Conservation (phyloP, 2,113 vertebrate genomes). For the Steatornis caripensis region DNA sequence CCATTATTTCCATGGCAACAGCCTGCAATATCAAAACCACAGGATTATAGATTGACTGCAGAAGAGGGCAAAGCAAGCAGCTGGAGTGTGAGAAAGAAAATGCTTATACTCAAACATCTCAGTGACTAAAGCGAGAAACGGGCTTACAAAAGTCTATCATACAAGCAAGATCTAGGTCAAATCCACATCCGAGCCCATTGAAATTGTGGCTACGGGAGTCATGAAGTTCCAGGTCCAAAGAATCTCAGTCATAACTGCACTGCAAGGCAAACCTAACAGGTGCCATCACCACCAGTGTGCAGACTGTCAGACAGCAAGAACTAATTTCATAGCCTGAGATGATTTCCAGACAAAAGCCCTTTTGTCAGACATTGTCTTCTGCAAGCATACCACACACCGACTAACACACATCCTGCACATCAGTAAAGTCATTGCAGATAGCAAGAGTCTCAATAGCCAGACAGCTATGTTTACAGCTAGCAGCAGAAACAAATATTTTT, state of each 20-base stretch:
- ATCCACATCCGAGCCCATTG: background rate
- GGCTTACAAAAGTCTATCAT: background rate
- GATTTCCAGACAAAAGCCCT: background rate
- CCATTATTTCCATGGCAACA: conserved; percentile 71
- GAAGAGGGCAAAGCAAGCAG: conserved; percentile 44
- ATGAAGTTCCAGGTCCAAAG: background rate
- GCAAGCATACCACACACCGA: background rate
- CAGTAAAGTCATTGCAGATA: background rate
- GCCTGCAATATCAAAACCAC: conserved; percentile 51
- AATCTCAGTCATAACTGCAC: background rate
- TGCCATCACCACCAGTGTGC: background rate
- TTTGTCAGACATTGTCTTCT: background rate
- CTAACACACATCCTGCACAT: background rate
- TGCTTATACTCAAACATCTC: conserved; percentile 28
- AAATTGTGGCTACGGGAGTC: background rate
- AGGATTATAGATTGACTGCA: conserved; percentile 57
- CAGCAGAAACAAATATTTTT: background rate
- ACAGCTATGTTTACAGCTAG: background rate
- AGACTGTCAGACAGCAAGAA: background rate
- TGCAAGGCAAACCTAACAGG: background rate
- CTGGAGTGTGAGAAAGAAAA: conserved; percentile 46
- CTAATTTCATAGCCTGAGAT: background rate
- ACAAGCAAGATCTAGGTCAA: background rate
- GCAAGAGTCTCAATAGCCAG: background rate
- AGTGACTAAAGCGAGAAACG: background rate